Conservation (phyloP, 1,140 invertebrate genomes). For the Diachasmimorpha longicaudata region DNA sequence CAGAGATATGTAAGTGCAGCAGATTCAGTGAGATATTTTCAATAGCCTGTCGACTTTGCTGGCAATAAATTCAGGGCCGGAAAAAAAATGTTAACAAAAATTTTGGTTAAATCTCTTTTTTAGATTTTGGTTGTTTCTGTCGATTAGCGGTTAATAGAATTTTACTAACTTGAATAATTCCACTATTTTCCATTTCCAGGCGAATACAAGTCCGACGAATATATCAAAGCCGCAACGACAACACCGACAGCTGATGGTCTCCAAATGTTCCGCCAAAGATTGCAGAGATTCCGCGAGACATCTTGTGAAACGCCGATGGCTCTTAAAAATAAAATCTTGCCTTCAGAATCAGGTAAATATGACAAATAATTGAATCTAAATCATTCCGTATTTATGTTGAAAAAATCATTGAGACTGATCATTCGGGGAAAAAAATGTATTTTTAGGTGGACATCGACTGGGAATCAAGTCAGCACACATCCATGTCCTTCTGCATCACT, state of each 20-base stretch:
- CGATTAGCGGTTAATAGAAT: no score
- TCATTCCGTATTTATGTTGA: no score
- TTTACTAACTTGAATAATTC: background rate
- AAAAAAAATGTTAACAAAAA: no score
- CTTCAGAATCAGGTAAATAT: slow-evolving; percentile 72
- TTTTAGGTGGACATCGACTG: slow-evolving; percentile 55
- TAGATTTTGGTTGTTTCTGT: no score
- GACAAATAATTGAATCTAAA: background rate
- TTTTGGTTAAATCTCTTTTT: no score
- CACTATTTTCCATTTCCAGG: slow-evolving; percentile 34
- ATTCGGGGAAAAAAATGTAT: background rate
- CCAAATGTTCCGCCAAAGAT: slow-evolving; percentile 53
- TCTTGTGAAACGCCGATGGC: slow-evolving; percentile 78
- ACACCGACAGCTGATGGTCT: slow-evolving; percentile 55
- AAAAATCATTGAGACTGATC: no score
- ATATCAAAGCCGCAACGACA: slow-evolving; percentile 54
- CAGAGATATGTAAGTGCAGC: no score
- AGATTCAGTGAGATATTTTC: no score
- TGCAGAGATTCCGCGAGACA: slow-evolving; percentile 72
- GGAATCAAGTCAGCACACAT: slow-evolving; percentile 59
- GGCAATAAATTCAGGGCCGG: no score
- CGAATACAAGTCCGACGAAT: slow-evolving; percentile 57
- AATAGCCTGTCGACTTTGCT: no score
- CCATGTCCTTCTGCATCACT: slow-evolving; percentile 60
- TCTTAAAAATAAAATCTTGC: slow-evolving; percentile 73